A percentile compares a stretch with the other conserved stretches of the same genome.
Conservation (phyloP, 2,797 vertebrate species). For the Sebastes dallii region DNA sequence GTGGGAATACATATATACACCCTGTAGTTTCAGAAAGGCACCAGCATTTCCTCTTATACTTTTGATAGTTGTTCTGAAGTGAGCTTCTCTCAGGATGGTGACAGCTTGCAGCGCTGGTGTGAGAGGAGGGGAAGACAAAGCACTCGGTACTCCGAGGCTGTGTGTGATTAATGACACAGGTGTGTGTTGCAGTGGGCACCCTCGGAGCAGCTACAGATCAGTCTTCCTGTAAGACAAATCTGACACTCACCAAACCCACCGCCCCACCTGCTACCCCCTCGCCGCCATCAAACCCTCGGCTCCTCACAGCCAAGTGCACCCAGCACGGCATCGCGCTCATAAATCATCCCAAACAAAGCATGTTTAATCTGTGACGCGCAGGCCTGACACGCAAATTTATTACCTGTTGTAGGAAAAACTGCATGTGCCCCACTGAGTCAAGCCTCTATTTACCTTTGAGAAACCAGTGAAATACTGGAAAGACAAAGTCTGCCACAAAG, state of each 20-base stretch:
- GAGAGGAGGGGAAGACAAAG: conserved; percentile 75
- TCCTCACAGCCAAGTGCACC: conserved; percentile 79
- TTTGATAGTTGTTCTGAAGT: conserved; percentile 60
- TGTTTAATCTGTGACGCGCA: conserved; percentile 85
- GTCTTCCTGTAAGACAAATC: conserved; percentile 86
- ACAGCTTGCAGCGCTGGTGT: conserved; percentile 72
- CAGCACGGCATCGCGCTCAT: conserved; percentile 79
- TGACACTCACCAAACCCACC: conserved; percentile 78
- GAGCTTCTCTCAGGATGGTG: conserved; percentile 72
- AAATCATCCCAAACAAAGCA: conserved; percentile 90
- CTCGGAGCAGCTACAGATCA: conserved; percentile 87
- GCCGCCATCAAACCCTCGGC: conserved; percentile 77
- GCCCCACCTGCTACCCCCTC: conserved; percentile 76
- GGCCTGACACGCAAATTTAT: conserved; percentile 82
- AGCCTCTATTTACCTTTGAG: conserved; percentile 83
- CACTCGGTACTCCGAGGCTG: conserved; percentile 69
- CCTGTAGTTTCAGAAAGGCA: conserved; percentile 15
- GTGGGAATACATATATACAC: conserved; percentile 5
- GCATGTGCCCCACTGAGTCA: conserved; percentile 73
- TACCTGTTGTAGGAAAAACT: conserved; percentile 79
- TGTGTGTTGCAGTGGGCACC: conserved; percentile 84
- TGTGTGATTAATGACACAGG: conserved; percentile 87
- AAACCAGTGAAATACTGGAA: conserved; percentile 69
- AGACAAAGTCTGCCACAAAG: conserved; percentile 76
- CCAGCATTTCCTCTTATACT: conserved; percentile 43